Percentiles rank a stretch among this genome's conserved stretches.
These are phyloP conservation scores for Brenthis daphne DNA, from an alignment of 2,888 invertebrate genomes.

Conservation along the genomic window DNA sequence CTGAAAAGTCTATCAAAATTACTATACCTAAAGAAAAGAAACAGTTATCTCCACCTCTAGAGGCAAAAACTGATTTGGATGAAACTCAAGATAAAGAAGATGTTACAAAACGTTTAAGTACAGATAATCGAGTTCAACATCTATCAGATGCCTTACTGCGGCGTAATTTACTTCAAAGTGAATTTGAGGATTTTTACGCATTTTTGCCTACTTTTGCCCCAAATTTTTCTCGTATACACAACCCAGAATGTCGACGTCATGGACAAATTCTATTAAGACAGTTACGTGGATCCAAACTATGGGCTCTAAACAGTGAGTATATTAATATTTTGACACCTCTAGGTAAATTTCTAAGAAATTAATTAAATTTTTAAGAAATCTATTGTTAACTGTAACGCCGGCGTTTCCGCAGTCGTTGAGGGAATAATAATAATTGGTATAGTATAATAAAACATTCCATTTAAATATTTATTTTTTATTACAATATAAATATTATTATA, in stretches of 20 bases:
- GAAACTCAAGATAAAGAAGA: constrained; percentile 25
- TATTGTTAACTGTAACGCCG: no score
- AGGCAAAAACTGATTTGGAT: constrained; percentile 21
- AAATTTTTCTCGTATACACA: constrained; percentile 84
- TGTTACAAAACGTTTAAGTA: constrained; percentile 47
- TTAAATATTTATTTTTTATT: no score
- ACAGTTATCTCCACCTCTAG: not conserved
- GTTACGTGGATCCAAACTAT: constrained; percentile 85
- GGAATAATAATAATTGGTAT: not conserved
- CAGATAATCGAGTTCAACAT: constrained; percentile 59
- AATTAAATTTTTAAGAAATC: no score
- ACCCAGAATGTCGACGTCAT: constrained; percentile 85
- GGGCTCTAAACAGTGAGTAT: constrained; percentile 88
- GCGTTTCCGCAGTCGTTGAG: no score
- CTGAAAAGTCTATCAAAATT: constrained; percentile 22
- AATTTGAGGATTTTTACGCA: constrained; percentile 84
- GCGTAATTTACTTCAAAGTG: constrained; percentile 74
- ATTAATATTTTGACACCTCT: not conserved
- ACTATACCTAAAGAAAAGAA: constrained; percentile 26
- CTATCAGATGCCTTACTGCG: constrained; percentile 67
- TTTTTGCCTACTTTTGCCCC: constrained; percentile 86
- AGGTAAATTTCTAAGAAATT: no score
- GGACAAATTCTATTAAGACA: constrained; percentile 86
- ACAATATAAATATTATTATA: no score
- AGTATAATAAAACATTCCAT: no score